Base-by-base conservation (phyloP, 2,888 invertebrate genomes). In the Volucella inanis region DNA sequence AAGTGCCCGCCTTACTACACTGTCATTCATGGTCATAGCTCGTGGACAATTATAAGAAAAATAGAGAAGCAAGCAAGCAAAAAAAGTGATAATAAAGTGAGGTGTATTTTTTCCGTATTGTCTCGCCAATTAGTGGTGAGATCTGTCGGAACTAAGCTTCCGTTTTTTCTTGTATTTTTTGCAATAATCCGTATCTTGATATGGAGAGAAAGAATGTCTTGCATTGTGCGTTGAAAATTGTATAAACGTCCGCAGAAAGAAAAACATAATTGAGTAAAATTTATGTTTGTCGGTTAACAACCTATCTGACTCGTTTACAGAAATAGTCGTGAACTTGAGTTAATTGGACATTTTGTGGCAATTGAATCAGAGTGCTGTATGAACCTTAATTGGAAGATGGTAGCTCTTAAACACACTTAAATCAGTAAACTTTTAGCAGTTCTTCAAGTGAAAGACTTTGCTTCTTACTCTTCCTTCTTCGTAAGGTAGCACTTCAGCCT, bases 81-180 rank as follows among this genome's bases (percentile, higher is more conserved):
- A 59, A 39, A 50, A 4, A 31, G 52, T 45, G 55, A 68, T 59
- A 59, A 59, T 39, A 45, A 59, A 52, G 62, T 59, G 59, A 50
- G 39, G 55, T 67, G 43, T 38, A 54, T 80, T 67, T 55, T 67
- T 78, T 74, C 57, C 78, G 67, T 77, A 77, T 68, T 83, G 77
- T 78, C 50, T 68, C 67, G 72, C 72, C 72, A 77, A 83, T 83
- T 83, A 77, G 72, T 55, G 38, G 38, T 22, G 65, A 45, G 59
- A 65, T 31, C 31, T 31, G 31, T 31, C 64, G 22, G 54, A 61
- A 72, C 41, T 38, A 6, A 55, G 61, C 71, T 82, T 82, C 82
- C 82, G 71, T 83, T 83, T 70, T 64, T 39, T 61, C n/a, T 39
- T 47, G n/a, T 31, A n/a, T 39, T 22, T 50, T 39, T 41, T 18